These are phyloP conservation scores for Vireo altiloquus DNA, from an alignment of 2,113 vertebrate species.

Conservation along the genomic window DNA sequence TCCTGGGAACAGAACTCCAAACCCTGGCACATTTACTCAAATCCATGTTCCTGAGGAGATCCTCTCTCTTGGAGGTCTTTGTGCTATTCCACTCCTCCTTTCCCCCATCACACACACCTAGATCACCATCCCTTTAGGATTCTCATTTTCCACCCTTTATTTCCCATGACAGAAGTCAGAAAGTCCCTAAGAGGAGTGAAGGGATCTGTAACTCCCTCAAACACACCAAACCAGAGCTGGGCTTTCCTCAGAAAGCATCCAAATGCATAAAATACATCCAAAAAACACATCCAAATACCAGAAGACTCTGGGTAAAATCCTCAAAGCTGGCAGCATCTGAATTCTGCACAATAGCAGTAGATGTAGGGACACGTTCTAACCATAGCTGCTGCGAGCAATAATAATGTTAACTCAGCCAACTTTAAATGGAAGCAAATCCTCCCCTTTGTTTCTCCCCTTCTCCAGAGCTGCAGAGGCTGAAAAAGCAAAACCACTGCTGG, in stretches of 20 bases:
- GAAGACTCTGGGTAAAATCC: background rate
- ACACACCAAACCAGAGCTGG: background rate
- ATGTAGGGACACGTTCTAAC: background rate
- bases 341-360: background rate
- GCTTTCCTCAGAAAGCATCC: background rate
- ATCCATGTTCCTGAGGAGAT: background rate
- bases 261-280: background rate
- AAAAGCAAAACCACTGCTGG: background rate
- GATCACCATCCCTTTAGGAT: background rate
- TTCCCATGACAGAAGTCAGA: background rate
- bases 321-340: background rate
- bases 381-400: background rate
- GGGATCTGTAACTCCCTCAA: background rate
- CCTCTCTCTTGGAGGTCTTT: background rate
- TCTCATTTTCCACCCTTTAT: background rate
- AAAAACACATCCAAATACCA: background rate
- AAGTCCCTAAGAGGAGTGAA: background rate
- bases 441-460: background rate
- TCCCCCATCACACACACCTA: background rate
- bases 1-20: background rate
- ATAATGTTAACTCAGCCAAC: background rate
- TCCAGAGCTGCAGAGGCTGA: background rate
- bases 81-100: background rate
- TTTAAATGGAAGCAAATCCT: conserved; percentile 7
- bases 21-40: background rate